Conservation (phyloP, 2,888 invertebrate species). For the Microchrysa polita region DNA sequence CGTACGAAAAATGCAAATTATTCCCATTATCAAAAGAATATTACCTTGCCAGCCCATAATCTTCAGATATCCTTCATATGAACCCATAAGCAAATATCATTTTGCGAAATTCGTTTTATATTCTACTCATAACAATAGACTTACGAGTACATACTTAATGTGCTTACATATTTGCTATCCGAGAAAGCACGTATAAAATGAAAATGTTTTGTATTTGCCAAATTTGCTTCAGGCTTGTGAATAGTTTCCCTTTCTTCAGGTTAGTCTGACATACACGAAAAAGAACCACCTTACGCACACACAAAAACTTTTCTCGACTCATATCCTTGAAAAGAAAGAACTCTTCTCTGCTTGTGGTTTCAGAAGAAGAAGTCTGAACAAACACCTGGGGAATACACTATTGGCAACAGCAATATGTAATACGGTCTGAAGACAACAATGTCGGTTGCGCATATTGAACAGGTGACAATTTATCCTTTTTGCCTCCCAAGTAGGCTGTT, state of each 20-base stretch:
- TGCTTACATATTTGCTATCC: neutral
- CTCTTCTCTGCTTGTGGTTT: no score
- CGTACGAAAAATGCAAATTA: no score
- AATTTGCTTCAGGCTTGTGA: neutral
- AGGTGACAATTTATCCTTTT: neutral
- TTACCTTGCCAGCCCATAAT: no score
- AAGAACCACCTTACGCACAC: neutral
- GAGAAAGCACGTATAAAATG: constrained; percentile 10
- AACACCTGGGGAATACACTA: neutral
- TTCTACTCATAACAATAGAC: neutral
- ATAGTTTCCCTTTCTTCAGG: neutral
- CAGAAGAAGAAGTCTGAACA: no score
- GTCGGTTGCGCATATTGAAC: neutral
- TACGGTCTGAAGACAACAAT: neutral
- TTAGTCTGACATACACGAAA: neutral
- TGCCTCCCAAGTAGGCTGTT: neutral
- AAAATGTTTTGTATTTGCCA: constrained; percentile 7
- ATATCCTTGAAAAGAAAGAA: no score
- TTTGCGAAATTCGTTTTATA: neutral
- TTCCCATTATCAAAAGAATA: no score
- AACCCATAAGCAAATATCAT: no score
- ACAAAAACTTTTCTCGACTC: neutral
- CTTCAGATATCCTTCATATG: no score
- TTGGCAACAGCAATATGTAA: neutral
- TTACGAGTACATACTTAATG: neutral